Conservation (phyloP, 2,113 vertebrate species). For the Zingel zingel region DNA sequence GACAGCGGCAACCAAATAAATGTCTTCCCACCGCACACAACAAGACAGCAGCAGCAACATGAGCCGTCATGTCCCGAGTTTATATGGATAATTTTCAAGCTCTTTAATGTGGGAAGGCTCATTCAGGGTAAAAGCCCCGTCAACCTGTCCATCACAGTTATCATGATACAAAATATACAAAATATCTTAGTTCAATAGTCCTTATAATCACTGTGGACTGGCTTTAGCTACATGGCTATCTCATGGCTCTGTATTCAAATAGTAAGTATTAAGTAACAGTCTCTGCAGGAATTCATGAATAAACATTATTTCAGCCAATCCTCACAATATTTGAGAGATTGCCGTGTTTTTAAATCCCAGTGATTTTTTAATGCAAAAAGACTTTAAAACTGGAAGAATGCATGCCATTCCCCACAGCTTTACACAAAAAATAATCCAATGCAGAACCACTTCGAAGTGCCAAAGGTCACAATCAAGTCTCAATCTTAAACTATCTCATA, state of each 20-base stretch:
- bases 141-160: conserved; percentile 18
- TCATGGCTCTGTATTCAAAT: not conserved
- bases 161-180: conserved; percentile 16
- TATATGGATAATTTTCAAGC: conserved; percentile 46
- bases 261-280: not conserved
- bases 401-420: not conserved
- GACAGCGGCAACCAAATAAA: conserved; percentile 47
- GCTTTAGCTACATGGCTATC: conserved; percentile 1
- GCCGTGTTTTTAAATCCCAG: not conserved
- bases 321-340: conserved; percentile 2
- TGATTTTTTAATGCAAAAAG: conserved; percentile 7
- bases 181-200: not conserved
- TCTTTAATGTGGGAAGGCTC: conserved; percentile 32
- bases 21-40: conserved; percentile 39
- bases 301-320: conserved; percentile 13
- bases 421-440: not conserved
- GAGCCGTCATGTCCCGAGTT: conserved; percentile 31
- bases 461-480: conserved; percentile 17
- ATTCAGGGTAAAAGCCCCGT: conserved; percentile 1
- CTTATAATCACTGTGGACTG: not conserved
- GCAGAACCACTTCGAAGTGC: not conserved
- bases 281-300: not conserved
- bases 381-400: not conserved
- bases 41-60: conserved; percentile 47
- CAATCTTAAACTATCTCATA: not conserved